Evolutionary conservation across 1,140 invertebrate species (phyloP).

Genomic region (Trachelipus rathkii): DNA sequence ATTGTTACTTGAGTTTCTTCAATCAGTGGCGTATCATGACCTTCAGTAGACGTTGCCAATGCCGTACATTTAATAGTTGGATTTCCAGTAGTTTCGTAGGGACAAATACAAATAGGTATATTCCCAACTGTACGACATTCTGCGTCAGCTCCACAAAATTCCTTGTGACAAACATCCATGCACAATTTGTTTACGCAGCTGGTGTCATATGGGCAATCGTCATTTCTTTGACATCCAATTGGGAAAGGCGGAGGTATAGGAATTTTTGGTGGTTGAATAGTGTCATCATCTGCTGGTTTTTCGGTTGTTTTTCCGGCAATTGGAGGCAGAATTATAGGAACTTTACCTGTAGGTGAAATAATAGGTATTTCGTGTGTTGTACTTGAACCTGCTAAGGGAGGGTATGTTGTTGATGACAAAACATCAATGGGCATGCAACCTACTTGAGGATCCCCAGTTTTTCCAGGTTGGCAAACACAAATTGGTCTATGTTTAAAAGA

Average conservation of each 20-base stretch:
- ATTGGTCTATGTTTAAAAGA: conserved; percentile 66
- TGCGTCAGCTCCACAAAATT: conserved; percentile 76
- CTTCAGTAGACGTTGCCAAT: conserved; percentile 64
- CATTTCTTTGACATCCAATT: conserved; percentile 46
- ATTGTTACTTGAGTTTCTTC: neutral
- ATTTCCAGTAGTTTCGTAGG: conserved; percentile 46
- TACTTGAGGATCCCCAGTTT: conserved; percentile 38
- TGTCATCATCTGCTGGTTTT: neutral
- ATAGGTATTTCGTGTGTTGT: conserved; percentile 71
- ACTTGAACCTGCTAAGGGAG: conserved; percentile 58
- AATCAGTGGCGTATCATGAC: neutral
- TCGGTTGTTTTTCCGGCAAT: conserved; percentile 4
- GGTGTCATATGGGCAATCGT: conserved; percentile 46
- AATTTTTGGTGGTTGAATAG: conserved; percentile 55
- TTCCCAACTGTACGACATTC: conserved; percentile 69
- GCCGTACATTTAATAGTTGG: conserved; percentile 64
- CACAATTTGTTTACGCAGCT: conserved; percentile 48
- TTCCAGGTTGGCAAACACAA: conserved; percentile 54
- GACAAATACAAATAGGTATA: conserved; percentile 62
- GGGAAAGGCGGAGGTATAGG: conserved; percentile 69
- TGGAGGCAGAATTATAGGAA: conserved; percentile 14
- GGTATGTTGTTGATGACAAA: conserved; percentile 46
- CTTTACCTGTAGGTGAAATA: conserved; percentile 13
- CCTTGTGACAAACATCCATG: conserved; percentile 53
- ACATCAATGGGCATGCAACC: conserved; percentile 47